Percentiles rank a stretch among this genome's conserved stretches.
phyloP scores from a whole-genome alignment of 2,113 vertebrate species.

The Blennius ocellaris region DNA sequence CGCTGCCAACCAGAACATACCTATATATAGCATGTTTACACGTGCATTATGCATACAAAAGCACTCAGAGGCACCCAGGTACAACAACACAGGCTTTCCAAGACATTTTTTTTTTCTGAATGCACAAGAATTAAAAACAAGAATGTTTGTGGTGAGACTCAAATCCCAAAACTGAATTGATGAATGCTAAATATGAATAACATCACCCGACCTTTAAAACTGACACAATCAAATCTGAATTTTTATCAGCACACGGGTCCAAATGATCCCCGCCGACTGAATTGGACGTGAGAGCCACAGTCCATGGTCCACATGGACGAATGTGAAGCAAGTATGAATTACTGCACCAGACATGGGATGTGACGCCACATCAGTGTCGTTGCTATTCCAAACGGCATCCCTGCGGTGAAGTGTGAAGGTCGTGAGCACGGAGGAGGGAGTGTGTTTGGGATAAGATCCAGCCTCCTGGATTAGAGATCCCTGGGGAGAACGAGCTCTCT shows the following conservation, averaged over 20 bases:
- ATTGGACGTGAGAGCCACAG: background rate
- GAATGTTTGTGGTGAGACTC: conserved; percentile 20
- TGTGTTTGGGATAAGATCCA: conserved; percentile 50
- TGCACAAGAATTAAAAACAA: background rate
- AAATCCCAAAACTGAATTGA: conserved; percentile 28
- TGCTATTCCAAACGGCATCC: conserved; percentile 56
- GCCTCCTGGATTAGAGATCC: conserved; percentile 65
- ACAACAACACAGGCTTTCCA: conserved; percentile 17
- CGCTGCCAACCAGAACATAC: conserved; percentile 13
- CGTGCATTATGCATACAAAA: conserved; percentile 1
- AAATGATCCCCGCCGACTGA: conserved; percentile 12
- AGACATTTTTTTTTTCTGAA: background rate
- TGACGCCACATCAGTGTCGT: conserved; percentile 34
- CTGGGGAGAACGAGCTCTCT: conserved; percentile 35
- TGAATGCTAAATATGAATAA: conserved; percentile 51
- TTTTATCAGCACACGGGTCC: conserved; percentile 32
- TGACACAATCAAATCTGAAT: conserved; percentile 34
- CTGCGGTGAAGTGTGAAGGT: conserved; percentile 70
- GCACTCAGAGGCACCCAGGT: conserved; percentile 10
- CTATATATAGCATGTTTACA: conserved; percentile 17
- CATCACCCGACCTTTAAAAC: conserved; percentile 65
- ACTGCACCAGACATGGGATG: conserved; percentile 15
- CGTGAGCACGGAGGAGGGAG: conserved; percentile 39
- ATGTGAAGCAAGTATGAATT: conserved; percentile 39
- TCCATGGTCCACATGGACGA: conserved; percentile 6